A percentile compares a stretch with the other conserved stretches of the same genome.
These are phyloP conservation scores for Miniopterus natalensis DNA, from an alignment of 2,113 vertebrate species.

Conservation along the genomic window DNA sequence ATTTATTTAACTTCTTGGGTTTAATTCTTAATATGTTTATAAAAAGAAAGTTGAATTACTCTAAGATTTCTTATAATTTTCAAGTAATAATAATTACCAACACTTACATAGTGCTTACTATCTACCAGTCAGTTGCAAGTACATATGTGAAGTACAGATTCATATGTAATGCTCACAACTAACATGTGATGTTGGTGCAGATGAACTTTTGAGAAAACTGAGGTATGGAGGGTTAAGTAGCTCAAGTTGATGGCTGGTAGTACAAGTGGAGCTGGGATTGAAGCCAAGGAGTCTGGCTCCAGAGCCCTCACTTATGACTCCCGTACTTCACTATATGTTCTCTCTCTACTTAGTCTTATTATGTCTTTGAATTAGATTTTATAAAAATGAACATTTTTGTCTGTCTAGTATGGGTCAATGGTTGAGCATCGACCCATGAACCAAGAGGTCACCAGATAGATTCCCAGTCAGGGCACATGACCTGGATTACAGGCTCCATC, in stretches of 20 bases:
- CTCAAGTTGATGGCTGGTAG: fast-evolving
- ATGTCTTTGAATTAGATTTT: slow-evolving; percentile 8
- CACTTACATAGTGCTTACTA: background rate
- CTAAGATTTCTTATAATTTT: background rate
- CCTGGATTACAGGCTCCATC: too few species aligned
- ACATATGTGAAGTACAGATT: background rate
- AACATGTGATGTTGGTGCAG: background rate
- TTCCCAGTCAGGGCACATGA: too few species aligned
- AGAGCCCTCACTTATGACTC: background rate
- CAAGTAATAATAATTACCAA: background rate
- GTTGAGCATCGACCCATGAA: too few species aligned
- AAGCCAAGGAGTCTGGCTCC: background rate
- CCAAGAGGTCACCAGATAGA: too few species aligned
- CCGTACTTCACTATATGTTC: background rate
- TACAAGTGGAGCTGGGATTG: background rate
- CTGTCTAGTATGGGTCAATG: too few species aligned
- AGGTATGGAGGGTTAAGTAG: background rate
- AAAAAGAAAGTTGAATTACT: slow-evolving; percentile 33
- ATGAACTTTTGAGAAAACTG: background rate
- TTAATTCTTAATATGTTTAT: slow-evolving; percentile 28
- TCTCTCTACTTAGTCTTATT: background rate
- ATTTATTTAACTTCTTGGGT: slow-evolving; percentile 27
- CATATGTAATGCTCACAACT: background rate
- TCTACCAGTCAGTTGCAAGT: background rate
- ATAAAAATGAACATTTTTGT: background rate